Percentiles rank a stretch among this genome's conserved stretches.
Conservation (phyloP, 1,140 invertebrate genomes). For the Babylonia areolata region DNA sequence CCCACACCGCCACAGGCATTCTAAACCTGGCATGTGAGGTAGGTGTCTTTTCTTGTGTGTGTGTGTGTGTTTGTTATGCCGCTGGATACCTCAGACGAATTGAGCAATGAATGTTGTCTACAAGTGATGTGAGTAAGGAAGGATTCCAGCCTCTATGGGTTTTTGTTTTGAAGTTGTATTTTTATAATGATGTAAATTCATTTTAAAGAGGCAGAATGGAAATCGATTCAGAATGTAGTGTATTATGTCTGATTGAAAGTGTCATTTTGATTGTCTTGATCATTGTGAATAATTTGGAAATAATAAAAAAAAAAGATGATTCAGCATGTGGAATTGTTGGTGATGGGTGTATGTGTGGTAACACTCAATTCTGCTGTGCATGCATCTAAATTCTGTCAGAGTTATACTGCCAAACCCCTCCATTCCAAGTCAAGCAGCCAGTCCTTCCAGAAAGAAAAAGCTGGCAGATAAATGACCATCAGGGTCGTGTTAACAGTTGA, state of each 20-base stretch:
- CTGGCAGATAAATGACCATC: no score
- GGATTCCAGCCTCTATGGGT: not conserved
- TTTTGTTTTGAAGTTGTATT: not conserved
- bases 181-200: not conserved
- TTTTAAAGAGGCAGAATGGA: constrained; percentile 3
- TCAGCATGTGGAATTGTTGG: not conserved
- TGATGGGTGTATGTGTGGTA: not conserved
- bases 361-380: no score
- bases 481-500: no score
- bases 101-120: not conserved
- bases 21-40: no score
- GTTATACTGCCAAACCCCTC: no score
- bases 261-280: no score
- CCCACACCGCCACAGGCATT: no score
- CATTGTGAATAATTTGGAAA: no score
- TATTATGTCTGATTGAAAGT: no score
- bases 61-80: not conserved
- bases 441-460: no score
- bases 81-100: not conserved
- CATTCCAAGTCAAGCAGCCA: no score
- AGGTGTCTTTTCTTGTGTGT: not conserved
- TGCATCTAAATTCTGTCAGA: no score
- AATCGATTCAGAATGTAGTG: not conserved
- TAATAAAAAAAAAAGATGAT: not conserved
- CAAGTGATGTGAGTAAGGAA: not conserved